phyloP scores from a whole-genome alignment of 2,797 vertebrate genomes.

The Miichthys miiuy region DNA sequence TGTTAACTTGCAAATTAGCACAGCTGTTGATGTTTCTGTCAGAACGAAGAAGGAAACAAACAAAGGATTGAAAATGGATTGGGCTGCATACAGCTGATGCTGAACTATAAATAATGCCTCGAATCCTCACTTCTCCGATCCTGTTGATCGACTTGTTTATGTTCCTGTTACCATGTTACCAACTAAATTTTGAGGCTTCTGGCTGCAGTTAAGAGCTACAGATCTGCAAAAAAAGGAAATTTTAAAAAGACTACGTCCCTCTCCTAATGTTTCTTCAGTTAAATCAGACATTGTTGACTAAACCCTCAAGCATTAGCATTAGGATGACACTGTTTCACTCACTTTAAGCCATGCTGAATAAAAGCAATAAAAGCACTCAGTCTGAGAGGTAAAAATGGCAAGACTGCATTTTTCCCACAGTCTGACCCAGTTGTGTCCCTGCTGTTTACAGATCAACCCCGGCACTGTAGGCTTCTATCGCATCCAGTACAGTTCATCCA shows the following conservation, averaged over 20 bases:
- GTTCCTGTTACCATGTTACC: not conserved
- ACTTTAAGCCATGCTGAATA: conserved; percentile 4
- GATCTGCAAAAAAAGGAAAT: not conserved
- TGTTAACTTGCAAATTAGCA: conserved; percentile 5
- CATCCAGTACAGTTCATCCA: conserved; percentile 94
- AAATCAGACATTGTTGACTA: conserved; percentile 6
- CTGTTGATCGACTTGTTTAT: not conserved
- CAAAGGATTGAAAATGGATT: not conserved
- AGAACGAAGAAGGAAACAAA: not conserved
- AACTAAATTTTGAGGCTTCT: not conserved
- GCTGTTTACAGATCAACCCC: conserved; percentile 91
- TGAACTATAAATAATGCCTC: not conserved
- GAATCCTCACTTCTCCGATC: not conserved
- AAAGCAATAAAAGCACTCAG: conserved; percentile 23
- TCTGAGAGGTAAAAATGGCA: conserved; percentile 4
- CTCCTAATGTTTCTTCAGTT: not conserved
- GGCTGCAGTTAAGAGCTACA: not conserved
- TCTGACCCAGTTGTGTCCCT: conserved; percentile 42
- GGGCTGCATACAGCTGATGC: not conserved
- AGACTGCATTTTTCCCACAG: not conserved
- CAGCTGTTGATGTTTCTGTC: not conserved
- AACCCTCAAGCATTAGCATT: conserved; percentile 15
- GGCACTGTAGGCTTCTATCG: conserved; percentile 98
- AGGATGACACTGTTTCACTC: not conserved
- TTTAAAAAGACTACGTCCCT: not conserved